Percentiles rank a stretch among this genome's conserved stretches.
Conservation (phyloP, 2,888 invertebrate genomes). For the Plagodis dolabraria region DNA sequence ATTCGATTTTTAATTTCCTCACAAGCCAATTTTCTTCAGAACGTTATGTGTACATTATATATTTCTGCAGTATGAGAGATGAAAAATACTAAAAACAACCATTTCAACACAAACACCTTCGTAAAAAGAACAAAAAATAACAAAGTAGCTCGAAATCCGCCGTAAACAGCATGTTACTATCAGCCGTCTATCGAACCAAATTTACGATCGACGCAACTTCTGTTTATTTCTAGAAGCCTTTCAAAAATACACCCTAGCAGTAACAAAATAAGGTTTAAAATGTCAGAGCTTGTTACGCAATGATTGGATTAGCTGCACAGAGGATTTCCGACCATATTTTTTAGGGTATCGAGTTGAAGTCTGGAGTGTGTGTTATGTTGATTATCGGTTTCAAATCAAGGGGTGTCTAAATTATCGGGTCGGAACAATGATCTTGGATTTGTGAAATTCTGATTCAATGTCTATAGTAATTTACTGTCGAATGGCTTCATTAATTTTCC, state of each 20-base stretch:
- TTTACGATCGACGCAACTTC: conserved; percentile 27
- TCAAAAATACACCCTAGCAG: conserved; percentile 11
- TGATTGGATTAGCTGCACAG: neutral
- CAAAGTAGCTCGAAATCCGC: conserved; percentile 18
- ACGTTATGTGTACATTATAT: no score
- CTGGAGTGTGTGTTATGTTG: conserved; percentile 1
- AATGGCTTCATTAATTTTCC: no score
- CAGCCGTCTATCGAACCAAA: conserved; percentile 28
- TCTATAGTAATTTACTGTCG: no score
- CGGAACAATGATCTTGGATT: conserved; percentile 29
- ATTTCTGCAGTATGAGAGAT: no score
- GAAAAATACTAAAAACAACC: neutral
- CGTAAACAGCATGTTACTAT: conserved; percentile 34
- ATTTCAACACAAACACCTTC: conserved; percentile 16
- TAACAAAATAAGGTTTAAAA: conserved; percentile 3
- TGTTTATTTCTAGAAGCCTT: conserved; percentile 19
- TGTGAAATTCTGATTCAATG: conserved; percentile 7
- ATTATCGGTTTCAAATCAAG: conserved; percentile 26
- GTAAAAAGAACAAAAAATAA: conserved; percentile 21
- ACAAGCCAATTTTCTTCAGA: no score
- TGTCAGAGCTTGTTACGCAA: neutral
- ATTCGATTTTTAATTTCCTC: no score
- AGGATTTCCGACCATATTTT: conserved; percentile 9
- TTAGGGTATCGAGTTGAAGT: conserved; percentile 8
- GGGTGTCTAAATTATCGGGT: conserved; percentile 27